Percentiles rank a stretch among this genome's conserved stretches.
Evolutionary conservation across 2,888 invertebrate species (phyloP).

Genomic region (Drepanosiphum platanoidis): DNA sequence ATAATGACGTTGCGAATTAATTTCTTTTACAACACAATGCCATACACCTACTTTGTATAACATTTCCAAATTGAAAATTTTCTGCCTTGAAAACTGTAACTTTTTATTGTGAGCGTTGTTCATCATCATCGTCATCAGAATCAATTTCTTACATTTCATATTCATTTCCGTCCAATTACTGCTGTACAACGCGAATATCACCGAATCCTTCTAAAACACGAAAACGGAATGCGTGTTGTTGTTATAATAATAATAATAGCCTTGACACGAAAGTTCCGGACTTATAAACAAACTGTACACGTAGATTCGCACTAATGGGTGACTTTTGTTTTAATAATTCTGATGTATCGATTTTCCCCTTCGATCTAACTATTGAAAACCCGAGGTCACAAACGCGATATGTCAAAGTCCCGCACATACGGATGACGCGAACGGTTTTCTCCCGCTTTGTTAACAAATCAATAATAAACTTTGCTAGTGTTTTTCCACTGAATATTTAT

Average conservation of each 20-base stretch:
- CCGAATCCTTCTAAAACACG: not conserved
- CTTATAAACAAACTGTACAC: too few relatives aligned
- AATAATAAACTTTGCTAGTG: too few relatives aligned
- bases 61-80: not conserved
- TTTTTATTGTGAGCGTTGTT: not conserved
- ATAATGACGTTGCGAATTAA: not conserved
- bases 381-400: too few relatives aligned
- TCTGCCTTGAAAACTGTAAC: not conserved
- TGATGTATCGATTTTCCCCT: too few relatives aligned
- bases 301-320: too few relatives aligned
- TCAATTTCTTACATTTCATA: constrained; percentile 1
- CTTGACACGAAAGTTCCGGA: too few relatives aligned
- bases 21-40: not conserved
- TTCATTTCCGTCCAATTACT: not conserved
- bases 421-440: too few relatives aligned
- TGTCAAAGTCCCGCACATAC: too few relatives aligned
- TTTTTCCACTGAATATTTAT: too few relatives aligned
- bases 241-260: not conserved
- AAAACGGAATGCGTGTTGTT: too few relatives aligned
- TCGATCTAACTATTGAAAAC: too few relatives aligned
- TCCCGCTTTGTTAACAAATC: too few relatives aligned
- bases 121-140: not conserved
- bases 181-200: constrained; percentile 6
- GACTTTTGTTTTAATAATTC: not conserved
- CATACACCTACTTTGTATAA: not conserved